A percentile compares a stretch with the other conserved stretches of the same genome.
Evolutionary conservation across 2,888 invertebrate genomes (phyloP).

Genomic region (Hyposoter dolosus): DNA sequence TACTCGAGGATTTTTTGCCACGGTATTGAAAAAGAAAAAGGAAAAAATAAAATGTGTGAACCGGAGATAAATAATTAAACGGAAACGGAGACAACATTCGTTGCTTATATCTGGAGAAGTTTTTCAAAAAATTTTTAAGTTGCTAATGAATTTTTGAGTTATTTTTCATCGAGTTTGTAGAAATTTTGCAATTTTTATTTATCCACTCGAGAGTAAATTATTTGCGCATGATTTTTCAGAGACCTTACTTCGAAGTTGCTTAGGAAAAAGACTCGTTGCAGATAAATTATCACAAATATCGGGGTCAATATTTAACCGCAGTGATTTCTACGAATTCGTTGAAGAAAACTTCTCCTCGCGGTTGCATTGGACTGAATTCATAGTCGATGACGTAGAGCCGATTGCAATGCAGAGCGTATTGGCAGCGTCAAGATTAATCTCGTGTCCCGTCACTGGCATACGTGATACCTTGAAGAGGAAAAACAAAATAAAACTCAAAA

Average conservation of each 20-base stretch:
- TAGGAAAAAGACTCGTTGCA: background rate
- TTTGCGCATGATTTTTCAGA: background rate
- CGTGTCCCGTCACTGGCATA: constrained; percentile 61
- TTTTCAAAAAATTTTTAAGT: background rate
- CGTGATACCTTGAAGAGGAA: constrained; percentile 52
- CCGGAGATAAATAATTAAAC: background rate
- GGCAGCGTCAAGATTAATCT: constrained; percentile 70
- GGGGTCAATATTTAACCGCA: constrained; percentile 36
- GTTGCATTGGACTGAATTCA: constrained; percentile 29
- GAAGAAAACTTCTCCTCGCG: constrained; percentile 28
- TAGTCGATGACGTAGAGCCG: constrained; percentile 61
- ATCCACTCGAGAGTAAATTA: background rate
- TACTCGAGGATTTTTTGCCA: constrained; percentile 17
- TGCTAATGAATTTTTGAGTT: background rate
- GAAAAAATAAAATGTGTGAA: background rate
- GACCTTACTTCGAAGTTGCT: background rate
- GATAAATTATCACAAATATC: constrained; percentile 50
- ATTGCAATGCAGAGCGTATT: constrained; percentile 64
- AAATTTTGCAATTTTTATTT: background rate
- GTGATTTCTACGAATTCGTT: constrained; percentile 59
- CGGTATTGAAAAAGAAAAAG: background rate
- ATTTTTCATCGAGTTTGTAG: background rate
- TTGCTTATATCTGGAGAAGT: background rate
- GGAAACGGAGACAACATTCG: background rate
- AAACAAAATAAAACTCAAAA: constrained; percentile 6